Base-by-base conservation (phyloP, 2,113 vertebrate genomes). In the Noturus placidus region DNA sequence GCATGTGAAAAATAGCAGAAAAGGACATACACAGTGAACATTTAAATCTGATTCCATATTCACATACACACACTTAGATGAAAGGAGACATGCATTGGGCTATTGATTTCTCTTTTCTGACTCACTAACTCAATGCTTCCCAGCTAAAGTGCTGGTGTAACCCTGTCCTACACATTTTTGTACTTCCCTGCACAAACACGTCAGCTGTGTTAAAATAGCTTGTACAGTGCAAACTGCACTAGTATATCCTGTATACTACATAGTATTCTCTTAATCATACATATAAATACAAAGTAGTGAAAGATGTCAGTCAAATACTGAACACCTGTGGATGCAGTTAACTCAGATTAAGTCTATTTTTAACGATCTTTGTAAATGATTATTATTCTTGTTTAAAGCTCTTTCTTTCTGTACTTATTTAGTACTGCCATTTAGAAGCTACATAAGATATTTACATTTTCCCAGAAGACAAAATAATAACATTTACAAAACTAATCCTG, bases 61-160 rank as follows among this genome's bases (percentile, higher is more conserved):
- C 27, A 67, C 46, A 74, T 50, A 13, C 25, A 56, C 70, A 89
- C 30, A 54, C 46, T 56, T 20, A 38, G 72, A 46, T 27, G 82
- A 87, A 82, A 85, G 67, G 50, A 79, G 65, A 65, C 61, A 50
- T 82, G 80, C 80, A 88, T 33, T 63, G 38, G 25, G 87, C 82
- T 85, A 84, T 90, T 83, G 81, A 74, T 83, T 85, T 82, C 5
- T 70, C 82, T 89, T 78, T 80, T 38, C 83, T 87, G 77, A 85
- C 77, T 87, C 87, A 82, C 82, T 90, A 74, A 84, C 74, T 80
- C 50, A 83, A 81, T 67, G 82, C 56, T 33, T 82, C 78, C 52
- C 11, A 82, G 33, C 56, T 42, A 11, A 4, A 81, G 17, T 15
- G 76, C 76, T 19, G 15, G 50, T 30, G 15, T 79, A 56, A 30